Conservation (phyloP, 2,888 invertebrate species). For the Hyalella azteca region DNA sequence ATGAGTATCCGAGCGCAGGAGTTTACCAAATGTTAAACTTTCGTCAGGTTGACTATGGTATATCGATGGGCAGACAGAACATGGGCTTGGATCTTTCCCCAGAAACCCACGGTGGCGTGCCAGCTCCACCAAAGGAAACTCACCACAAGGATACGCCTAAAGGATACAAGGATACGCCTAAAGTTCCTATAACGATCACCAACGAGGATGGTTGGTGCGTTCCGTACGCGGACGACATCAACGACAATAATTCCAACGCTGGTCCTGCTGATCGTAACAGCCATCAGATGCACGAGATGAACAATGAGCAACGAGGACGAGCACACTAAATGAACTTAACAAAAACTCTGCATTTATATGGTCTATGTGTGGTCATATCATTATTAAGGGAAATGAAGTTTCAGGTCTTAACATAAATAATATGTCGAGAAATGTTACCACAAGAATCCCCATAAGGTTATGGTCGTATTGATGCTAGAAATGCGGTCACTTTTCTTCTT, state of each 20-base stretch:
- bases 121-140: not conserved
- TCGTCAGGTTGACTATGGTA: constrained; percentile 36
- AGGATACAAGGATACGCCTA: too few relatives aligned
- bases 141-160: constrained; percentile 13
- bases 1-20: too few relatives aligned
- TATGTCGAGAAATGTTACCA: too few relatives aligned
- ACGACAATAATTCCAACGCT: constrained; percentile 41
- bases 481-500: too few relatives aligned
- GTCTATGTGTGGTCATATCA: not conserved
- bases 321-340: not conserved
- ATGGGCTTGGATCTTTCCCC: constrained; percentile 29
- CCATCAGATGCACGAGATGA: not conserved
- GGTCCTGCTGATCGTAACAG: constrained; percentile 38
- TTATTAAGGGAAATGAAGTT: not conserved
- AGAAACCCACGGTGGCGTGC: not conserved
- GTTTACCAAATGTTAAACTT: too few relatives aligned
- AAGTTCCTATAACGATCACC: constrained; percentile 52
- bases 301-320: not conserved
- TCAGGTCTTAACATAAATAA: not conserved
- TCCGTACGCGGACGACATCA: constrained; percentile 46
- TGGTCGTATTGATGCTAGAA: too few relatives aligned
- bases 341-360: not conserved
- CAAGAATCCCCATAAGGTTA: too few relatives aligned
- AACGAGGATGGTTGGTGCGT: constrained; percentile 57
- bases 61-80: constrained; percentile 21